These are phyloP conservation scores for Acrobasis repandana DNA, from an alignment of 2,888 invertebrate species.

Conservation along the genomic window DNA sequence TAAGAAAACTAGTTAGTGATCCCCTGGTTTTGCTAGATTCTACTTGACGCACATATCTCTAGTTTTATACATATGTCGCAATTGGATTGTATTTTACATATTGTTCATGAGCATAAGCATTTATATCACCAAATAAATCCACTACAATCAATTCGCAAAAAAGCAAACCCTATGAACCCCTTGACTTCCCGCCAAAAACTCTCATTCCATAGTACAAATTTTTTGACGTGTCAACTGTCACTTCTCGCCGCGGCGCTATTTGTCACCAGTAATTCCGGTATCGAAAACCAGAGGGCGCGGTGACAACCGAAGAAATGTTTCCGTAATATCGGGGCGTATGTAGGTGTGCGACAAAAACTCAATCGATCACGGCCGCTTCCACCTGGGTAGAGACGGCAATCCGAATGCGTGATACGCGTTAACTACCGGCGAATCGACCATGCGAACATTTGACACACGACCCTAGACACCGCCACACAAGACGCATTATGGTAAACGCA, in stretches of 20 bases:
- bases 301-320: constrained; percentile 65
- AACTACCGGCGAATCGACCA: constrained; percentile 55
- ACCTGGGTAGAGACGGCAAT: constrained; percentile 66
- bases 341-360: constrained; percentile 64
- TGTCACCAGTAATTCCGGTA: constrained; percentile 60
- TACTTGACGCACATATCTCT: too few relatives aligned
- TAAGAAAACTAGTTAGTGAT: background rate
- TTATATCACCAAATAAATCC: too few relatives aligned
- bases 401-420: constrained; percentile 71
- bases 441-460: constrained; percentile 37
- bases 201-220: constrained; percentile 36
- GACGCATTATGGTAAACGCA: constrained; percentile 35
- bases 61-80: too few relatives aligned
- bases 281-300: constrained; percentile 53
- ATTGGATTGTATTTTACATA: too few relatives aligned
- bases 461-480: constrained; percentile 37
- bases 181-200: too few relatives aligned
- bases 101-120: too few relatives aligned
- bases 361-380: constrained; percentile 69
- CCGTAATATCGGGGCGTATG: constrained; percentile 53
- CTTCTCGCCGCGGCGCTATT: constrained; percentile 49
- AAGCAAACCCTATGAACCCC: too few relatives aligned
- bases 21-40: background rate
- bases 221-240: constrained; percentile 44
- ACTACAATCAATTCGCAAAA: too few relatives aligned